Evolutionary conservation across 2,888 invertebrate species (phyloP), one percentile per base, ranked within the genome.

Genomic region (Microchrysa polita): DNA sequence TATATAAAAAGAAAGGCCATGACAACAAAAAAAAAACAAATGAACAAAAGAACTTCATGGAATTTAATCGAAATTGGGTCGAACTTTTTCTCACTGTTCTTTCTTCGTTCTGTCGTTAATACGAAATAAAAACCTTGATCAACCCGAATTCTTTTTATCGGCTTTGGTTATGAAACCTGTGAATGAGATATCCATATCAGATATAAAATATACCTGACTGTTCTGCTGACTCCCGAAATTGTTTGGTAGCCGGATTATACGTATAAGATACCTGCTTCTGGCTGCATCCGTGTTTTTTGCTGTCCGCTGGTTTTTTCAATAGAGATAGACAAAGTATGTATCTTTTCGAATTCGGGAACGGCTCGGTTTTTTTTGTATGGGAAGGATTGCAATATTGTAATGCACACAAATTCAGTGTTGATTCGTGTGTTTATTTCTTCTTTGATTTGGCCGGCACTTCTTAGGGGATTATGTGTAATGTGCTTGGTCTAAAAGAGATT

Each of bases 21-120:
- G 27, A 7, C 27, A 7, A 7, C 27, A 34, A 34, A 34, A 34
- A 34, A 34, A 34, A 34, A 34, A 34, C 2, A 34, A 59, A 9
- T 20, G 59, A 27, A 59, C 4, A n/a, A 34, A 2, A 34, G 27
- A 16, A 23, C 59, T 34, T 42, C 23, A 61, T 16, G n/a, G 61
- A 61, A 61, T 61, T 61, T 42, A 34, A 34, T 34, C 27, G 61
- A 61, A 61, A 61, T 42, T 61, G 20, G 61, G 61, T 61, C 61
- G 42, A 61, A 61, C 18, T 61, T 18, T 1, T 57, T 20, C n/a
- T 61, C 40, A 5, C 7, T 10, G 4, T 16, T 16, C 10, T 52
- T 34, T 34, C 27, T 7, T 34, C 7, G 2, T 7, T 34, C 27
- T 7, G 27, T 34, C 27, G 7, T 5, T 34, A 34, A 34, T 5